Percentiles rank a stretch among this genome's conserved stretches.
Conservation (phyloP, 2,888 invertebrate genomes). For the Leptopterna dolabrata region DNA sequence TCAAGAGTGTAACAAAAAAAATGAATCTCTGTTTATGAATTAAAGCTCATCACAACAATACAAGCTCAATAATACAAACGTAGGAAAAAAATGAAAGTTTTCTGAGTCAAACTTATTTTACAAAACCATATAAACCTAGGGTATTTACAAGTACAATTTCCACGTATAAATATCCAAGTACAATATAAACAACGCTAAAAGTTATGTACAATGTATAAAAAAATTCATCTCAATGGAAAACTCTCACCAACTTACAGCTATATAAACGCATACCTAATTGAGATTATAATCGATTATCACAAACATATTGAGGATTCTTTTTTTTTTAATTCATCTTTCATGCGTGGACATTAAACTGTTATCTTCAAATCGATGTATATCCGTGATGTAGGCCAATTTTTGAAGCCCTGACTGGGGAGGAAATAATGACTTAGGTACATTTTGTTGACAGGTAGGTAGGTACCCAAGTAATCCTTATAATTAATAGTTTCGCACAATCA, state of each 20-base stretch:
- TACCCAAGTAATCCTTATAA: no score
- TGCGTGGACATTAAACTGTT: not conserved
- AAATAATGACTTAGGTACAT: no score
- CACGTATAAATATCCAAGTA: slow-evolving; percentile 18
- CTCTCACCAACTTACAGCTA: not conserved
- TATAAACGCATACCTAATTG: not conserved
- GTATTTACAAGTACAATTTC: not conserved
- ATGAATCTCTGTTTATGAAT: not conserved
- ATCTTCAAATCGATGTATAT: not conserved
- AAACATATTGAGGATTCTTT: not conserved
- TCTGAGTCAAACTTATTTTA: not conserved
- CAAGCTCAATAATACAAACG: not conserved
- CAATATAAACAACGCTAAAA: not conserved
- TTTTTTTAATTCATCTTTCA: not conserved
- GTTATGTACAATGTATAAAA: not conserved
- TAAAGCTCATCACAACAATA: slow-evolving; percentile 22
- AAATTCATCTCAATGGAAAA: not conserved
- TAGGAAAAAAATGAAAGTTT: not conserved
- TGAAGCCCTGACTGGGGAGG: not conserved
- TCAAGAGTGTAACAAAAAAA: not conserved
- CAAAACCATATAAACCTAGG: not conserved
- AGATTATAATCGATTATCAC: not conserved
- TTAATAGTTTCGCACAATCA: no score
- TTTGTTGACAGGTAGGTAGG: no score
- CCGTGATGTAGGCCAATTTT: not conserved